Base-by-base conservation (phyloP, 2,888 invertebrate genomes). In the Chrysina gloriosa region DNA sequence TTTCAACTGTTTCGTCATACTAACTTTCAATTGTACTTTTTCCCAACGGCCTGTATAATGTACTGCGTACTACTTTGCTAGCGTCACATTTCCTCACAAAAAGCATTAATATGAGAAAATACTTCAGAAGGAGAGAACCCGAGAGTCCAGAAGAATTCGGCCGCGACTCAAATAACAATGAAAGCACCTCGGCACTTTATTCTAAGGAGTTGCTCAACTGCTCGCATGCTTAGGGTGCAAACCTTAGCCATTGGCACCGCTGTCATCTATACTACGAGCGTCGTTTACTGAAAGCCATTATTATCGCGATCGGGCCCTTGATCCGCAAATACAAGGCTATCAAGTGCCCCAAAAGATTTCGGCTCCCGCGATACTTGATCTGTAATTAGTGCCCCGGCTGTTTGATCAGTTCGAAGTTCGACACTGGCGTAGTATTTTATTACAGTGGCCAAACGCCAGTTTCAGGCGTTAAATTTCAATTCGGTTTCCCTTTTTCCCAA, bases 321-420 rank as follows among this genome's bases (percentile, higher is more conserved):
- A 65, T 52, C 52, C 65, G 25, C 52, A 45, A 52, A 68, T 63
- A 68, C 63, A 68, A 39, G 52, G 63, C 63, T 70, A 70, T 70
- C 68, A 67, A 70, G 67, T 70, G 69, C 65, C 65, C 72, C 66
- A 69, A 72, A 71, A 63, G 70, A 54, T 68, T 72, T 69, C 69
- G 68, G 67, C 68, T 63, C 65, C 64, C 68, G n/a, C n/a, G 70
- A 69, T 68, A 72, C 68, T 72, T 71, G 70, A 72, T 71, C 72
- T 69, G 67, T 72, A 72, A 72, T 72, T 72, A 72, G 70, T 71
- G 69, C 70, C 69, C 65, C 16, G 36, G 29, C 45, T 50, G 50
- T 42, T 50, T 65, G 65, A 65, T 65, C 65, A 65, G 52, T 36
- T 50, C 63, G 36, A 21, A 52, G 65, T 50, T 65, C 52, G 52